phyloP scores from a whole-genome alignment of 2,888 invertebrate genomes.

The Plebejus argus region DNA sequence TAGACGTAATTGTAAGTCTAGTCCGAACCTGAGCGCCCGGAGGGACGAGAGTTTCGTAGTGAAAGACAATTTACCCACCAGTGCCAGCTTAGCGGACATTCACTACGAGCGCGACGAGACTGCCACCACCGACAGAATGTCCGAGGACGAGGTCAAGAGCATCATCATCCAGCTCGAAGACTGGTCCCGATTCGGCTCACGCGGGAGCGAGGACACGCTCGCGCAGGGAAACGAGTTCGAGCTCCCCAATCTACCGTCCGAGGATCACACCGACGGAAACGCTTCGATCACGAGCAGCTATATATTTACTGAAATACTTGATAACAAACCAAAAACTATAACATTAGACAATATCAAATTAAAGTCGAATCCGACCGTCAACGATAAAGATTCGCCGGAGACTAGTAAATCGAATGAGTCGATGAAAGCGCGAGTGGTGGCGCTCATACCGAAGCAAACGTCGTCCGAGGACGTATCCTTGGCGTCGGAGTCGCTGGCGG shows the following conservation, averaged over 20 bases:
- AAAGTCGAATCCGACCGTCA: conserved; percentile 53
- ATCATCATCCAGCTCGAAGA: conserved; percentile 73
- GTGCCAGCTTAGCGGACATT: conserved; percentile 69
- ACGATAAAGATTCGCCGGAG: conserved; percentile 27
- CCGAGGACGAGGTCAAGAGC: conserved; percentile 73
- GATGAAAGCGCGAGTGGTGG: conserved; percentile 15
- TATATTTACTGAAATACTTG: conserved; percentile 76
- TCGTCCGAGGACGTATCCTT: conserved; percentile 43
- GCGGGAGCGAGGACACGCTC: conserved; percentile 71
- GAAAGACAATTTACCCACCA: conserved; percentile 57
- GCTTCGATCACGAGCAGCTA: conserved; percentile 52
- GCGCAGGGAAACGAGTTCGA: conserved; percentile 75
- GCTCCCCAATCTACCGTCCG: conserved; percentile 69
- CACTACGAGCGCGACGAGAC: conserved; percentile 65
- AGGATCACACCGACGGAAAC: conserved; percentile 59
- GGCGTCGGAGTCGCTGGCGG: conserved; percentile 31
- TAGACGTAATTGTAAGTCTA: conserved; percentile 71
- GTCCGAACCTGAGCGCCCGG: conserved; percentile 69
- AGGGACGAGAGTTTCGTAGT: conserved; percentile 51
- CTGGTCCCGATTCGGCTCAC: conserved; percentile 75
- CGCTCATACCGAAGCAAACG: conserved; percentile 10
- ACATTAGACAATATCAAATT: conserved; percentile 69
- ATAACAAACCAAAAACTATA: conserved; percentile 73
- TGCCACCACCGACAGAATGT: conserved; percentile 63
- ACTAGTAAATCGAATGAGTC: conserved; percentile 37